Conservation (phyloP, 2,113 vertebrate species). For the Piliocolobus tephrosceles region DNA sequence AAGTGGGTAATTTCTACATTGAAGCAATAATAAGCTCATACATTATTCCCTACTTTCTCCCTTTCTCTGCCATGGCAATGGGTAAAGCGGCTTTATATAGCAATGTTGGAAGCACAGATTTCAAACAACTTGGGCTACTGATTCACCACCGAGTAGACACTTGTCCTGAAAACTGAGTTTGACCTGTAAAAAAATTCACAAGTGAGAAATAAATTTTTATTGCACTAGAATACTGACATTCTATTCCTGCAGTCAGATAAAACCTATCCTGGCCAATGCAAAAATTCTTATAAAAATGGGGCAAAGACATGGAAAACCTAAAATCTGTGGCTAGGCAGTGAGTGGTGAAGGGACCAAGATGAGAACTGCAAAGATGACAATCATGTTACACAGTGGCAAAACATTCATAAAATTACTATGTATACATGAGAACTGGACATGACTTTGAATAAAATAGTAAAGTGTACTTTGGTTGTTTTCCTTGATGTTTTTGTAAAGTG, state of each 20-base stretch:
- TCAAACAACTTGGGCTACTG: no score
- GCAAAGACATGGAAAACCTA: background rate
- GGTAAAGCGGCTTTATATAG: background rate
- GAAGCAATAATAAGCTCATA: background rate
- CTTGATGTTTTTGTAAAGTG: background rate
- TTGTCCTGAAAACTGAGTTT: background rate
- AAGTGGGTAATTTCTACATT: background rate
- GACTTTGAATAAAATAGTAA: background rate
- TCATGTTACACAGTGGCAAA: background rate
- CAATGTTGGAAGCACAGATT: background rate
- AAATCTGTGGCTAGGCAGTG: background rate
- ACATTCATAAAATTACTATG: background rate
- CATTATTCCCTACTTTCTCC: background rate
- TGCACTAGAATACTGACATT: background rate
- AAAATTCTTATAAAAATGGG: background rate
- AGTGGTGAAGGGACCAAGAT: background rate
- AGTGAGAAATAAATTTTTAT: background rate
- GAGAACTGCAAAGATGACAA: background rate
- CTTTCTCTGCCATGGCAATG: background rate
- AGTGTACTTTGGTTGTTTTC: background rate
- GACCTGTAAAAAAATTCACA: background rate
- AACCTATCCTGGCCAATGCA: background rate
- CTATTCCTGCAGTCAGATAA: background rate
- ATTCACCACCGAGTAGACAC: background rate
- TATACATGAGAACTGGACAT: background rate